A percentile compares a stretch with the other conserved stretches of the same genome.
Evolutionary conservation across 2,113 vertebrate genomes (phyloP).

Genomic region (Zosterops pallidus): DNA sequence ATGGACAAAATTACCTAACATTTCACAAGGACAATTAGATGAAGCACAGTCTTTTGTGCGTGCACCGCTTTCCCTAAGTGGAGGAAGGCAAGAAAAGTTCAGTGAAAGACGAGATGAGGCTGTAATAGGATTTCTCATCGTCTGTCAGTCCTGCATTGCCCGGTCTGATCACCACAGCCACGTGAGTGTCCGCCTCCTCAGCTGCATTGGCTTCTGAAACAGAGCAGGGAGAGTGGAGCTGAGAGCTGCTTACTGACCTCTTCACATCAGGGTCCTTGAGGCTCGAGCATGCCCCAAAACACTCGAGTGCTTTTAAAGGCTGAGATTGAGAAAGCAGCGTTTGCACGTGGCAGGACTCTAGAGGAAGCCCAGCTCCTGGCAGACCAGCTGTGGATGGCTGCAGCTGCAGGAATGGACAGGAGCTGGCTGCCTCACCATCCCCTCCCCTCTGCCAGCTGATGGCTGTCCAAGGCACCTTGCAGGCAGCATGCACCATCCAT

Average conservation of each 20-base stretch:
- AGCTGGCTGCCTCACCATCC: not conserved
- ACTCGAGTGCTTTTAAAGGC: not conserved
- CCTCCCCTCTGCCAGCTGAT: not conserved
- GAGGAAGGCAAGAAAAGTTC: conserved; percentile 81
- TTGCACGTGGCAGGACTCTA: accelerated
- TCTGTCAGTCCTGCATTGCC: conserved; percentile 94
- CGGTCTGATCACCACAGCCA: conserved; percentile 87
- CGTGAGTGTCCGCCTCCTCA: conserved; percentile 84
- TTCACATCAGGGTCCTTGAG: not conserved
- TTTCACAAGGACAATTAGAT: not conserved
- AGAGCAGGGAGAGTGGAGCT: conserved; percentile 41
- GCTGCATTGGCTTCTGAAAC: conserved; percentile 90
- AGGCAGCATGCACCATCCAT: not conserved
- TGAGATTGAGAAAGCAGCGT: accelerated
- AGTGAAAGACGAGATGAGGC: conserved; percentile 85
- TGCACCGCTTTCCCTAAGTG: conserved; percentile 52
- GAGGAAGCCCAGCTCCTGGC: not conserved
- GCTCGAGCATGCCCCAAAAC: not conserved
- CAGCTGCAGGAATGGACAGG: not conserved
- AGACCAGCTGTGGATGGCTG: not conserved
- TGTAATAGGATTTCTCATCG: conserved; percentile 86
- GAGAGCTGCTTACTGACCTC: not conserved
- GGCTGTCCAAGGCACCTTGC: not conserved
- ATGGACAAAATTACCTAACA: conserved; percentile 44
- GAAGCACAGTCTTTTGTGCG: not conserved